These are phyloP conservation scores for Tetramorium simillimum DNA, from an alignment of 1,140 invertebrate genomes.

Conservation along the genomic window DNA sequence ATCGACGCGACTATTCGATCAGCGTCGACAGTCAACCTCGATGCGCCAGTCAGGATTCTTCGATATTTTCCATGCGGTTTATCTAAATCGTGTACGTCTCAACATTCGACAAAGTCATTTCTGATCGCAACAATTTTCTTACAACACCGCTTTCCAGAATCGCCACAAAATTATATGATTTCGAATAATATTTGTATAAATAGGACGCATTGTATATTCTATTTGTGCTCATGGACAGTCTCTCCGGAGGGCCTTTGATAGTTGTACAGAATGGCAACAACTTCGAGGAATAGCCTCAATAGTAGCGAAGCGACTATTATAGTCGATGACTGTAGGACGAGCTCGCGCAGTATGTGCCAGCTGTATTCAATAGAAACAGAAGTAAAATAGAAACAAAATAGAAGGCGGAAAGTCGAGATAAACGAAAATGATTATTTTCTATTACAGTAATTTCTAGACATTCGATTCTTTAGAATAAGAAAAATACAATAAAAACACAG, in stretches of 20 bases:
- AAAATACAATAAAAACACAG: not conserved
- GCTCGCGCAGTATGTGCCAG: not conserved
- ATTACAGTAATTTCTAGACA: not conserved
- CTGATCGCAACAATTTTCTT: not conserved
- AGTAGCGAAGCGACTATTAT: not conserved
- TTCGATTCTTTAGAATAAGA: not conserved
- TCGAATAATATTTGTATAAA: not conserved
- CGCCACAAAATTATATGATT: not conserved
- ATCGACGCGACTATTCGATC: conserved; percentile 61
- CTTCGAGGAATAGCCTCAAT: conserved; percentile 26
- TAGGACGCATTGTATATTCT: conserved; percentile 2
- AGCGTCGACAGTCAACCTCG: conserved; percentile 23
- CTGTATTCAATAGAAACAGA: not conserved
- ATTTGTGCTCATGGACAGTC: not conserved
- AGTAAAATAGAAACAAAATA: not conserved
- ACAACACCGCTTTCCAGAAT: not conserved
- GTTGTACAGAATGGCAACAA: not conserved
- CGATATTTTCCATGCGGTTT: not conserved
- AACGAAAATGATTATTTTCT: not conserved
- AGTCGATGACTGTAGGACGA: not conserved
- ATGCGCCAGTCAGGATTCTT: not conserved
- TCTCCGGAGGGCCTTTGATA: conserved; percentile 4
- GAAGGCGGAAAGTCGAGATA: no score
- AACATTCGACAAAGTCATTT: not conserved
- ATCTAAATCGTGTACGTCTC: not conserved